Evolutionary conservation across 2,797 vertebrate genomes (phyloP), one percentile per base, ranked within the genome.

Genomic region (Cyprinodon diabolis): DNA sequence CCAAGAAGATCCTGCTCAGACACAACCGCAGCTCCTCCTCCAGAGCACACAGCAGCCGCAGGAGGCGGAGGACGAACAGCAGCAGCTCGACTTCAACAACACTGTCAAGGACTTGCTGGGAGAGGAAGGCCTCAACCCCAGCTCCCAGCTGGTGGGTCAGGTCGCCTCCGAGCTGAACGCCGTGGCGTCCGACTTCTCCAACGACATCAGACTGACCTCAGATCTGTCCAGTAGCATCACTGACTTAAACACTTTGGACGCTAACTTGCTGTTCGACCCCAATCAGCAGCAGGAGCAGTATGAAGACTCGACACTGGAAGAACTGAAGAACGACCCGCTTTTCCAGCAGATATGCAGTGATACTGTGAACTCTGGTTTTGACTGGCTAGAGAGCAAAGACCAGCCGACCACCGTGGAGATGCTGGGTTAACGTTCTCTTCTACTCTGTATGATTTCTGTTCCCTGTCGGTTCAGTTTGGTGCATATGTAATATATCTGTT

Each of bases 321-420:
- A 99, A 91, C 95, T 99, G 89, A 99, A 99, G 94, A 99, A 99
- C 47, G 98, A 99, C 93, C 97, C 98, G 55, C 96, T 99, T 83
- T 99, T 99, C 95, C 98, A 99, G 93, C 98, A 99, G 91, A 99
- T 99, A 93, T 99, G 98, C 96, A 98, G 95, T 91, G 98, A 99
- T 93, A 98, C 98, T 90, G 97, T 98, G 93, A 98, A 95, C 94
- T 94, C 97, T 76, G 96, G 97, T 92, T 99, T 99, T 88, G 98
- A 99, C 89, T 99, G 98, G 98, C 96, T 99, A 94, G 98, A 99
- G 92, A 99, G 97, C 95, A 99, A 99, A 95, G 98, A 99, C 96
- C 98, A 99, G 93, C 96, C 97, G 81, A 96, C 97, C 85, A 96
- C 98, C 86, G 98, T 99, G 87, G 98, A 99, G 95, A 99, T 99